phyloP scores from a whole-genome alignment of 2,113 vertebrate genomes.

The Dicerorhinus sumatrensis region DNA sequence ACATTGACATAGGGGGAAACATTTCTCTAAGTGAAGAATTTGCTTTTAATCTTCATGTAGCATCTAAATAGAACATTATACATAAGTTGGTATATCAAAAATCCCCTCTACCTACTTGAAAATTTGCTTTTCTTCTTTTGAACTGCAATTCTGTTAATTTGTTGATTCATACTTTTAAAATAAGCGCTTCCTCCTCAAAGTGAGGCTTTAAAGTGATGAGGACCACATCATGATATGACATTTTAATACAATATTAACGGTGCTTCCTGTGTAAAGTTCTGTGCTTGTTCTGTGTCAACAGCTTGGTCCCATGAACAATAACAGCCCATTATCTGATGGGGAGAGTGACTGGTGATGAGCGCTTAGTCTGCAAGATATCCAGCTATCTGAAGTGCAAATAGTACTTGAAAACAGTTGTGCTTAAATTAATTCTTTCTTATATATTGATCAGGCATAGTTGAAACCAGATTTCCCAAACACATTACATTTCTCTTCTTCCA shows the following conservation, averaged over 20 bases:
- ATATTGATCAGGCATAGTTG: slow-evolving; percentile 28
- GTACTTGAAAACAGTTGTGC: not conserved
- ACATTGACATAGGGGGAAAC: not conserved
- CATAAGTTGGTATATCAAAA: not conserved
- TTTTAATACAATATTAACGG: not conserved
- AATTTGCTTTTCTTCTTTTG: not conserved
- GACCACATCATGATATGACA: not conserved
- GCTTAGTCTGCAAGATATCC: not conserved
- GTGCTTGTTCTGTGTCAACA: not conserved
- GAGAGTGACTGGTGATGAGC: not conserved
- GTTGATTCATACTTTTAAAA: not conserved
- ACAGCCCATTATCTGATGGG: not conserved
- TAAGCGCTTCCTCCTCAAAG: not conserved
- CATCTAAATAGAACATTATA: not conserved
- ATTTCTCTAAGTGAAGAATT: not conserved
- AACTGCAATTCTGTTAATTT: not conserved
- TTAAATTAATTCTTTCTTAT: slow-evolving; percentile 33
- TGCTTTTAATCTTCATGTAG: not conserved
- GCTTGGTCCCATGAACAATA: not conserved
- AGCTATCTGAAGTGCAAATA: not conserved
- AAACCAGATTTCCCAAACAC: slow-evolving; percentile 31
- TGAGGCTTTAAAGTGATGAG: not conserved
- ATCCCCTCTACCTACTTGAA: not conserved
- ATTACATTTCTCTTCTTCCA: not conserved
- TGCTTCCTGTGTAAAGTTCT: not conserved